A percentile compares a stretch with the other conserved stretches of the same genome.
Evolutionary conservation across 2,888 invertebrate genomes (phyloP).

Genomic region (Microctonus hyperodae): DNA sequence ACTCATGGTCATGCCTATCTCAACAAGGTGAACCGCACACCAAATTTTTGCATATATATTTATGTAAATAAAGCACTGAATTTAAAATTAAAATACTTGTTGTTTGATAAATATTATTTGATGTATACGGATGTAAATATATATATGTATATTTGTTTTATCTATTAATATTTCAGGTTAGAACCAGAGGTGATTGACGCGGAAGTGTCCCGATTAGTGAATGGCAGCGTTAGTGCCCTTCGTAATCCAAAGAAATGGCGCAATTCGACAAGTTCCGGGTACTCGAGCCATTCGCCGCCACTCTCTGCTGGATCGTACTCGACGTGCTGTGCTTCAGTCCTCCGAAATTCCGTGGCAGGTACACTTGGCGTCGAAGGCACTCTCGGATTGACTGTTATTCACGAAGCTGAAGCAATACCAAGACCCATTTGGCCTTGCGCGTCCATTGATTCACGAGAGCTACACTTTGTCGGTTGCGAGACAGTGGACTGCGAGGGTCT

Average conservation of each 20-base stretch:
- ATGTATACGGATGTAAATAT: too few species aligned
- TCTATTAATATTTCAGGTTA: conserved; percentile 44
- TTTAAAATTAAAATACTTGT: background rate
- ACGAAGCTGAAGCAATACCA: conserved; percentile 53
- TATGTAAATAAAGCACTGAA: background rate
- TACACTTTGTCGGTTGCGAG: conserved; percentile 32
- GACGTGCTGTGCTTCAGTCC: conserved; percentile 42
- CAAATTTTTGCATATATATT: background rate
- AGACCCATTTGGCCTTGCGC: conserved; percentile 53
- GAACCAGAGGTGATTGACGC: conserved; percentile 51
- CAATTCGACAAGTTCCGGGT: conserved; percentile 56
- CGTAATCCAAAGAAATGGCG: conserved; percentile 49
- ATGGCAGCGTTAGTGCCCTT: conserved; percentile 39
- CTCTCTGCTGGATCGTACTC: conserved; percentile 48
- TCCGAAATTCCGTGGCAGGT: conserved; percentile 27
- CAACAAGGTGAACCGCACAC: background rate
- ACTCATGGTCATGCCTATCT: background rate
- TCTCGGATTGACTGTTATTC: conserved; percentile 49
- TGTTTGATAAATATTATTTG: background rate
- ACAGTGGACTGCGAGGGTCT: conserved; percentile 34
- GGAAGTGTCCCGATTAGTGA: conserved; percentile 48
- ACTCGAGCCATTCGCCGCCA: conserved; percentile 54
- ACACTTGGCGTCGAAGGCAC: conserved; percentile 31
- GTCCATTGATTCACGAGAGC: conserved; percentile 33
- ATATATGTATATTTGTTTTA: background rate